Evolutionary conservation across 53 echinoderm and acorn worm genomes (phyloP), one percentile per base, ranked within the genome.

Genomic region (Holothuria scabra): DNA sequence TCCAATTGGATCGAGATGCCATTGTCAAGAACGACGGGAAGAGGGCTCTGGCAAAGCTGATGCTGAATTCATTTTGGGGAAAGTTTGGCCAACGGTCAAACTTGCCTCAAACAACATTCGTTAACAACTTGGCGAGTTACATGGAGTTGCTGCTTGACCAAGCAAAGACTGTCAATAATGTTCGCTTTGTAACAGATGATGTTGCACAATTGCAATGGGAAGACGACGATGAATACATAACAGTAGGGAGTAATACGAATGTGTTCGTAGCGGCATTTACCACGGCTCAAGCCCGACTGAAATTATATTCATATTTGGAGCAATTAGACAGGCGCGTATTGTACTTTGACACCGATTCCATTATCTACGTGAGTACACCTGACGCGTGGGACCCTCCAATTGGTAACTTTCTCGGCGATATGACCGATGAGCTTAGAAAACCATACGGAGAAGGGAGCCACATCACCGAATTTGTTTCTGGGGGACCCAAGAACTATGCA

Each of bases 41-140:
- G 21, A 65, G 90, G 44, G 87, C 85, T 5, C 56, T 84, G 12
- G 75, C 86, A 8, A 93, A 90, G 23, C 67, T 93, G 16, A 90
- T 90, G 75, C 31, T 93, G 10, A 93, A 93, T 49, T 85, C 83
- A 31, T 90, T 84, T 48, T 88, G 88, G 85, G 91, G 87, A 1
- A 91, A 90, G 52, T 83, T 87, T 75, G 84, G 86, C 6, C 90
- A 87, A 62, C 13, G 67, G 5, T 76, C 65, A 28, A 63, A 89
- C 21, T 78, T 10, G 4, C 60, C 38, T 62, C 65, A 22, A 48
- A 81, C 37, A 20, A 23, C 32, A 61, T 63, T 34, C 23, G 5
- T 67, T 2, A 30, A 18, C 1, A 68, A 88, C 21, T 34, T 75
- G 60, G 59, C 66, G 22, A 20, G 56, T 44, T 65, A 67, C 23